phyloP scores from a whole-genome alignment of 2,113 vertebrate genomes.

The Rafetus swinhoei region DNA sequence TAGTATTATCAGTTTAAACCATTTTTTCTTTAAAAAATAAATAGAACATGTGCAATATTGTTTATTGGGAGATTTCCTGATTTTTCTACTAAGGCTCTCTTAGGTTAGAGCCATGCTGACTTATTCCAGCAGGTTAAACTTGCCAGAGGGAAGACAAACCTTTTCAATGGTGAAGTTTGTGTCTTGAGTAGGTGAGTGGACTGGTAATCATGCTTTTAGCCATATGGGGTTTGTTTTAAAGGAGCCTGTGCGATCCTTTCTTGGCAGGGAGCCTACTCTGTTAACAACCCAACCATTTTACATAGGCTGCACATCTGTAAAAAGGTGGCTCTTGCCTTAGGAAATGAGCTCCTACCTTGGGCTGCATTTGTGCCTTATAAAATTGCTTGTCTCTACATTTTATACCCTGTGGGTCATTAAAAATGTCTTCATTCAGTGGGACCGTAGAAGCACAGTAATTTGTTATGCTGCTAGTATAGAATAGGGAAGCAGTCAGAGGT shows the following conservation, averaged over 20 bases:
- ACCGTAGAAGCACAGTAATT: not conserved
- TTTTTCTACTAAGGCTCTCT: not conserved
- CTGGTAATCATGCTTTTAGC: not conserved
- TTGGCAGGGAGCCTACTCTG: not conserved
- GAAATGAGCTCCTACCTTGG: conserved; percentile 9
- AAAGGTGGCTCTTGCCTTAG: conserved; percentile 18
- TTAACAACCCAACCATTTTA: conserved; percentile 18
- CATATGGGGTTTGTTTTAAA: not conserved
- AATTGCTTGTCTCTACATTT: not conserved
- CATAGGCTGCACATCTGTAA: conserved; percentile 20
- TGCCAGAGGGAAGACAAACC: not conserved
- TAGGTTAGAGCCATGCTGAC: not conserved
- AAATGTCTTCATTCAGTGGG: not conserved
- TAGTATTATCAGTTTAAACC: not conserved
- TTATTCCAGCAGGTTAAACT: not conserved
- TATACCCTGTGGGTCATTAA: not conserved
- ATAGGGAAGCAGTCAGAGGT: not conserved
- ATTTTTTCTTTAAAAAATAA: not conserved
- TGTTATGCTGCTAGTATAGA: not conserved
- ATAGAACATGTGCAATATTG: not conserved
- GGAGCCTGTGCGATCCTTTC: not conserved
- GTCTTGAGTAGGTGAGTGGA: not conserved
- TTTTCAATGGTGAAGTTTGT: not conserved
- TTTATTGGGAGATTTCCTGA: not conserved
- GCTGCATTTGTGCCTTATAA: not conserved